These are phyloP conservation scores for Lytechinus pictus DNA, from an alignment of 35 echinoderm and acorn worm genomes.

Conservation along the genomic window DNA sequence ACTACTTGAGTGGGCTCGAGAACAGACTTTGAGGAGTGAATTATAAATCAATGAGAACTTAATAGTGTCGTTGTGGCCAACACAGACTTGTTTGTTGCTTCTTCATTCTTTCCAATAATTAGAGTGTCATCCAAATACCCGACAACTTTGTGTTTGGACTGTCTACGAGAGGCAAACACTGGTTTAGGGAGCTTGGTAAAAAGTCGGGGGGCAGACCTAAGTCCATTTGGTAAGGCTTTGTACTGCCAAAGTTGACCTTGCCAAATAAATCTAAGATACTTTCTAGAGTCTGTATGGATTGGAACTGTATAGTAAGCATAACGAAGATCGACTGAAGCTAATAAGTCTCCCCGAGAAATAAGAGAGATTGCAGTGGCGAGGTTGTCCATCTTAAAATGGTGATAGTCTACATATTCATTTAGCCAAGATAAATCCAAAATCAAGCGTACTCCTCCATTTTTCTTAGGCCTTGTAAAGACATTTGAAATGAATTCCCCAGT, in stretches of 20 bases:
- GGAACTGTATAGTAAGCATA: constrained; percentile 52
- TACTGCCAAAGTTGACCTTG: constrained; percentile 50
- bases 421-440: constrained; percentile 69
- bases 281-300: constrained; percentile 20
- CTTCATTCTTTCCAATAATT: neutral
- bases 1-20: constrained; percentile 47
- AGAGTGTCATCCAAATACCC: constrained; percentile 55
- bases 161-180: constrained; percentile 50
- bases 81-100: neutral
- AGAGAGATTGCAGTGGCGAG: constrained; percentile 28
- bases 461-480: no score
- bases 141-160: constrained; percentile 53
- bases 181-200: constrained; percentile 81
- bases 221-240: constrained; percentile 69
- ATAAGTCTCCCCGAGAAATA: neutral
- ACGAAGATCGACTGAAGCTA: constrained; percentile 60
- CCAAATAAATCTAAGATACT: constrained; percentile 48
- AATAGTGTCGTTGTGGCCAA: neutral
- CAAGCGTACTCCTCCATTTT: constrained; percentile 66
- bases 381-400: constrained; percentile 72
- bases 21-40: no score
- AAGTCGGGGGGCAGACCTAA: constrained; percentile 74
- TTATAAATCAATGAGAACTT: constrained; percentile 34
- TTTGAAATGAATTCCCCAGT: no score
- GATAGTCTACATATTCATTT: constrained; percentile 52